Percentiles rank a stretch among this genome's conserved stretches.
Evolutionary conservation across 2,888 invertebrate species (phyloP).

Genomic region (Emmelina monodactyla): DNA sequence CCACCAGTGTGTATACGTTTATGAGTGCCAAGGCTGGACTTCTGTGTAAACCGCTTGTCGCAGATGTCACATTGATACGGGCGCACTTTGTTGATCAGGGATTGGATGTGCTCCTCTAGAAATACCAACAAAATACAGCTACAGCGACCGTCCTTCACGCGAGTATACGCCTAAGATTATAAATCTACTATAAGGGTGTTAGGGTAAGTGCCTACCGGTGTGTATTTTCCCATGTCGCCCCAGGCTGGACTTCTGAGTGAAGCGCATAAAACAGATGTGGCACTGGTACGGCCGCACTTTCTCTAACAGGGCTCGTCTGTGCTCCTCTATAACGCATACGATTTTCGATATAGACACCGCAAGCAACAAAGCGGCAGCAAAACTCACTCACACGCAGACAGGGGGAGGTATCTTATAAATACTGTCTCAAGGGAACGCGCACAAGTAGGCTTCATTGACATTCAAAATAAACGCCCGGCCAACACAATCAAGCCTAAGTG

Average conservation of each 20-base stretch:
- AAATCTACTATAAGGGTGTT: conserved; percentile 59
- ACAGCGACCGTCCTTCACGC: conserved; percentile 45
- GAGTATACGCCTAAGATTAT: conserved; percentile 52
- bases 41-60: conserved; percentile 83
- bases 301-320: conserved; percentile 68
- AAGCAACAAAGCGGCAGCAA: conserved; percentile 30
- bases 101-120: conserved; percentile 69
- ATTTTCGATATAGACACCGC: conserved; percentile 57
- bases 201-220: conserved; percentile 69
- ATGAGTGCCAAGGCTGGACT: conserved; percentile 84
- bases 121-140: conserved; percentile 64
- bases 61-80: conserved; percentile 78
- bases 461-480: no score
- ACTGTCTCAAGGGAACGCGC: conserved; percentile 47
- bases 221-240: conserved; percentile 78
- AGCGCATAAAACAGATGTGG: conserved; percentile 75
- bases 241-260: conserved; percentile 77
- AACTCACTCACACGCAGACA: conserved; percentile 53
- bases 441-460: conserved; percentile 40
- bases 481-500: no score
- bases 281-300: conserved; percentile 74
- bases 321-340: conserved; percentile 66
- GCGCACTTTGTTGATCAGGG: conserved; percentile 69
- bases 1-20: conserved; percentile 79
- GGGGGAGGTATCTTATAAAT: conserved; percentile 49